Evolutionary conservation across 1,140 invertebrate genomes (phyloP), one percentile per base, ranked within the genome.

Genomic region (Mesaphorura yosii): DNA sequence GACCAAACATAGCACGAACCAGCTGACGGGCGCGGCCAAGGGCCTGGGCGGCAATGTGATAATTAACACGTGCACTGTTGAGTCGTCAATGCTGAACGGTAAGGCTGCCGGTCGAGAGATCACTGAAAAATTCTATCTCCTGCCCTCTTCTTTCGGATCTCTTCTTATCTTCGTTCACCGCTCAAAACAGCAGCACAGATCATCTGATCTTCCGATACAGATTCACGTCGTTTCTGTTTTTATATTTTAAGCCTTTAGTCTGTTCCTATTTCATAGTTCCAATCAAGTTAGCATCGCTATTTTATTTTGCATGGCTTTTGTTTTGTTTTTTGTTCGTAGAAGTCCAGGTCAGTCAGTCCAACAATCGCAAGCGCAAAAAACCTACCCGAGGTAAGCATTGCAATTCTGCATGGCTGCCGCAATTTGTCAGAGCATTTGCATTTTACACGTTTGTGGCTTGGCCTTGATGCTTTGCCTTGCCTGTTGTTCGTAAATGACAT

Each of bases 311-410:
- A 51, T 51, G 38, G 38, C 40, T 54, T 45, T 19, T 31, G 48
- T 55, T 48, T 40, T 48, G 15, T 25, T 51, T 45, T 52, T 6
- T 41, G 10, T 46, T 15, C 12, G 66, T 60, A 20, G 37, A 46
- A 60, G 46, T 55, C 49, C 34, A 31, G 38, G 6, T 22, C 44
- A 26, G 44, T 46, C 12, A 46, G 44, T 49, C 64, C 64, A 63
- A 68, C 70, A 75, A 78, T 38, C 76, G 82, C 69, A 85, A 84
- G 72, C 72, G 81, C 66, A 85, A 85, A 72, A 83, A 83, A 65
- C 81, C 82, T 12, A 80, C 79, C 45, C 72, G 76, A 68, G 78
- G 82, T 83, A 75, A 74, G 29, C 17, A 17, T 19, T 42, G 23
- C 12, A 6, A 7, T 46, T 17, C 6, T 26, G 44, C 44, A 46